These are phyloP conservation scores for Chaetops frenatus DNA, from an alignment of 2,113 vertebrate genomes.

Conservation along the genomic window DNA sequence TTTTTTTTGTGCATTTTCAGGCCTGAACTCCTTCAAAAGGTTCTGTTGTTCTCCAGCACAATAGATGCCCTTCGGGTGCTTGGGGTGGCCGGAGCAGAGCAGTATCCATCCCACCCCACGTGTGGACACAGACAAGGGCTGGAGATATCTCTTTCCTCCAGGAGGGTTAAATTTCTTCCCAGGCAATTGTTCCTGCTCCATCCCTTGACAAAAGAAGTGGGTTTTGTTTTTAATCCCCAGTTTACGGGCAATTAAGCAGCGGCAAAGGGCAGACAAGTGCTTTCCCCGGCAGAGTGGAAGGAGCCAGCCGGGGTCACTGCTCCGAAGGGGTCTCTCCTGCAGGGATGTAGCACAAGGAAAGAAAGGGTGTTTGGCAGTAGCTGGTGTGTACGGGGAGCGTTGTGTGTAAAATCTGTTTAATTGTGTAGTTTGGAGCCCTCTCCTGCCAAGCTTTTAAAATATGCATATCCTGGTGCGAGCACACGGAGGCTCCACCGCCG, in stretches of 20 bases:
- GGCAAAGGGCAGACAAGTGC: background rate
- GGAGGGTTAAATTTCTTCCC: constrained; percentile 8
- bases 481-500: background rate
- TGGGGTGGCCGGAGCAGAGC: background rate
- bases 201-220: background rate
- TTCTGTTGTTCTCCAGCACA: constrained; percentile 1
- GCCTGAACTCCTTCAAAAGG: background rate
- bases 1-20: background rate
- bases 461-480: background rate
- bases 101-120: background rate
- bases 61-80: background rate
- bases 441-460: constrained; percentile 60
- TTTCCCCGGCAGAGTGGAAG: background rate
- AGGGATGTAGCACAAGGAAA: background rate
- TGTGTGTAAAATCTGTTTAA: background rate
- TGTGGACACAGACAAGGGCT: background rate
- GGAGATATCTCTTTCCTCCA: background rate
- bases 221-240: background rate
- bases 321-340: background rate
- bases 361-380: background rate
- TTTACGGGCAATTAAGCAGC: background rate
- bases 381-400: rapidly evolving
- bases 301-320: background rate
- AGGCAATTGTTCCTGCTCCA: background rate
- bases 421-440: constrained; percentile 64